phyloP scores from a whole-genome alignment of 2,888 invertebrate species.

The Hypena proboscidalis region DNA sequence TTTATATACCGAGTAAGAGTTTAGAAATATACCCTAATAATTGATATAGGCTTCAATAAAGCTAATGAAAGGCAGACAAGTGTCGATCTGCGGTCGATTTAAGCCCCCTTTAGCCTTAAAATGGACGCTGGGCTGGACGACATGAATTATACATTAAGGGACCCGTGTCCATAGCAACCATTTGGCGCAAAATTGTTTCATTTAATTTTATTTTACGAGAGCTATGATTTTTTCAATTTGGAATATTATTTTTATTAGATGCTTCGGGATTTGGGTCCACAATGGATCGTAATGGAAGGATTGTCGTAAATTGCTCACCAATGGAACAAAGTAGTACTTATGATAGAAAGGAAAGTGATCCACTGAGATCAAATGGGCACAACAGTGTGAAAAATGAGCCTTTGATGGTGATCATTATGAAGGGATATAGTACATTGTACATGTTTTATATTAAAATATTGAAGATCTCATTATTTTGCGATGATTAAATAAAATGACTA shows the following conservation, averaged over 20 bases:
- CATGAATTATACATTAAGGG: slow-evolving; percentile 78
- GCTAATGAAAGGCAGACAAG: slow-evolving; percentile 57
- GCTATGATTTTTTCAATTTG: slow-evolving; percentile 4
- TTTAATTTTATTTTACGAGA: slow-evolving; percentile 40
- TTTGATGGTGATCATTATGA: too few relatives aligned
- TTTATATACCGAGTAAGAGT: slow-evolving; percentile 22
- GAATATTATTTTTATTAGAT: slow-evolving; percentile 4
- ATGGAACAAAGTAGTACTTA: too few relatives aligned
- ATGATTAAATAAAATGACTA: neutral
- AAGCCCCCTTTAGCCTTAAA: slow-evolving; percentile 61
- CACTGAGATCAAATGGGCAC: too few relatives aligned
- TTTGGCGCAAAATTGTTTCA: slow-evolving; percentile 48
- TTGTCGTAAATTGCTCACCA: neutral
- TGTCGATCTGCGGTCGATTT: slow-evolving; percentile 72
- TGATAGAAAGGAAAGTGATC: too few relatives aligned
- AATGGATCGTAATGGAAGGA: neutral
- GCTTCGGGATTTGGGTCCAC: neutral
- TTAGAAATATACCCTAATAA: slow-evolving; percentile 42
- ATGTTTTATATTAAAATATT: too few relatives aligned
- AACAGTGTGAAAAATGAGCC: too few relatives aligned
- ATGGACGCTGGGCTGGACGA: slow-evolving; percentile 57
- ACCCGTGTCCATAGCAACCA: slow-evolving; percentile 52
- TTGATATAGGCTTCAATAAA: slow-evolving; percentile 62
- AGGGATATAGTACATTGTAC: too few relatives aligned
- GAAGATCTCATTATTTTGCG: neutral